A percentile compares a stretch with the other conserved stretches of the same genome.
Evolutionary conservation across 2,888 invertebrate genomes (phyloP).

Genomic region (Phlogophora meticulosa): DNA sequence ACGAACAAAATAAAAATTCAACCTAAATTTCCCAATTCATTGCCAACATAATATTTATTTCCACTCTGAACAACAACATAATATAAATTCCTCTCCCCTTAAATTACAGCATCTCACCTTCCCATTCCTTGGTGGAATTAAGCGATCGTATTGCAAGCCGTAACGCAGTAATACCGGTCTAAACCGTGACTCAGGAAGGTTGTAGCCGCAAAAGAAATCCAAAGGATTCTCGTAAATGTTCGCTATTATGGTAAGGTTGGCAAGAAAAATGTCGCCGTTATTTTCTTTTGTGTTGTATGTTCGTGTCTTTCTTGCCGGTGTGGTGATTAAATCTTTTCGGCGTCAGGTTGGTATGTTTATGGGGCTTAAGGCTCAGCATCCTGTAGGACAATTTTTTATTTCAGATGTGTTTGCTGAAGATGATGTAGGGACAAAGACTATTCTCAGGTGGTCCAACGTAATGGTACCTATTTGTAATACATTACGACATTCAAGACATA

Average conservation of each 20-base stretch:
- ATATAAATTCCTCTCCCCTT: conserved; percentile 32
- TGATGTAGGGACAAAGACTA: too few relatives aligned
- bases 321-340: conserved; percentile 52
- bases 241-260: conserved; percentile 55
- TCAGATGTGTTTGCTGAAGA: too few relatives aligned
- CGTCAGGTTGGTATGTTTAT: conserved; percentile 36
- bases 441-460: too few relatives aligned
- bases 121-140: conserved; percentile 49
- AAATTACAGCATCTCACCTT: conserved; percentile 49
- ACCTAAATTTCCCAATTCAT: conserved; percentile 5
- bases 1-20: not conserved
- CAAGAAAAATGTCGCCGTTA: conserved; percentile 56
- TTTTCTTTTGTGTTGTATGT: conserved; percentile 48
- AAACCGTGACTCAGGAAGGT: conserved; percentile 52
- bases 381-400: too few relatives aligned
- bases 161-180: conserved; percentile 55
- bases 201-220: conserved; percentile 44
- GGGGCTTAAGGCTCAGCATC: conserved; percentile 5
- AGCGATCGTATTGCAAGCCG: conserved; percentile 57
- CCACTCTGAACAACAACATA: conserved; percentile 14
- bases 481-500: too few relatives aligned
- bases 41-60: conserved; percentile 18
- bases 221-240: conserved; percentile 57
- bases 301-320: conserved; percentile 43
- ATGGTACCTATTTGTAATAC: too few relatives aligned